Evolutionary conservation across 2,888 invertebrate genomes (phyloP).

Genomic region (Odontothrips loti): DNA sequence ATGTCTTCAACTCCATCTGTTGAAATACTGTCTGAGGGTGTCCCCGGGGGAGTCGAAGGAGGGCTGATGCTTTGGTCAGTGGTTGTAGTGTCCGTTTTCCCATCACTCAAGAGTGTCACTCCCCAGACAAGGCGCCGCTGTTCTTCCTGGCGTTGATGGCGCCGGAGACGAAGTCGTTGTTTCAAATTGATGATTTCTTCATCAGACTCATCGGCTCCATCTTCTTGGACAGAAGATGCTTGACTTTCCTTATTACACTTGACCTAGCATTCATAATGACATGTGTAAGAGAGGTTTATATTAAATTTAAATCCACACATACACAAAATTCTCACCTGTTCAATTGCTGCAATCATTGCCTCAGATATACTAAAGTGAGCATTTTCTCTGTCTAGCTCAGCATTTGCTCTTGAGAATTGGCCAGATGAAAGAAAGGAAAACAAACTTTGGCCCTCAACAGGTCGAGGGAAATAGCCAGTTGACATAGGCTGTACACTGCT

Average conservation of each 20-base stretch:
- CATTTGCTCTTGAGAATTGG: constrained; percentile 64
- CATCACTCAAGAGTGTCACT: constrained; percentile 47
- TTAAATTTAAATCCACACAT: neutral
- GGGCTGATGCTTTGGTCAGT: constrained; percentile 55
- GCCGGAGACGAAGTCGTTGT: constrained; percentile 58
- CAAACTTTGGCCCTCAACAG: constrained; percentile 65
- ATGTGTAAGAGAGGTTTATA: neutral
- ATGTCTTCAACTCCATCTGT: constrained; percentile 54
- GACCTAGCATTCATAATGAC: constrained; percentile 44
- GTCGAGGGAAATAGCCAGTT: constrained; percentile 58
- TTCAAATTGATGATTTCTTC: constrained; percentile 62
- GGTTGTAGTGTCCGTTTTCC: constrained; percentile 52
- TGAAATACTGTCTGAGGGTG: constrained; percentile 49
- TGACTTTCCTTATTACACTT: constrained; percentile 55
- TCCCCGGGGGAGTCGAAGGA: constrained; percentile 50
- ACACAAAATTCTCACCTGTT: constrained; percentile 49
- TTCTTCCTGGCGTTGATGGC: constrained; percentile 53
- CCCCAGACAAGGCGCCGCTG: constrained; percentile 41
- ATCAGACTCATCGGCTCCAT: constrained; percentile 55
- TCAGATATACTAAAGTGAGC: constrained; percentile 82
- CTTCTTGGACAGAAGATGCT: constrained; percentile 50
- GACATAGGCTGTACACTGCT: constrained; percentile 57
- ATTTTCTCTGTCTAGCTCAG: constrained; percentile 77
- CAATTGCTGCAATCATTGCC: constrained; percentile 77
- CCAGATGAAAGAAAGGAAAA: constrained; percentile 68